Conservation (phyloP, 2,113 vertebrate genomes). For the Cinclus mexicanus region DNA sequence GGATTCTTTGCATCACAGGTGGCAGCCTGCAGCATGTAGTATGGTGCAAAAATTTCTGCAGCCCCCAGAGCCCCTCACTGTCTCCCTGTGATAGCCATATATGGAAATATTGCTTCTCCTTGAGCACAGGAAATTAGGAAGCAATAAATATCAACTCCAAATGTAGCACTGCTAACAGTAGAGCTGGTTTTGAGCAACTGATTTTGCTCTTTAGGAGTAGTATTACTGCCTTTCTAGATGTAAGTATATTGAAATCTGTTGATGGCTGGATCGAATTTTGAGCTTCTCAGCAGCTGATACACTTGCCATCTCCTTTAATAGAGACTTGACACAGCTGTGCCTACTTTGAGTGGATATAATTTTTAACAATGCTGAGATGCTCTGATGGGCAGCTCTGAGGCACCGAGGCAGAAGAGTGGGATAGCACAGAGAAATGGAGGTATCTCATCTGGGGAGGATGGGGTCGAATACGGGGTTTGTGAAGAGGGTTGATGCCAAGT, state of each 20-base stretch:
- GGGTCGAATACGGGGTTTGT: accelerated
- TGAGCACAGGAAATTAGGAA: not conserved
- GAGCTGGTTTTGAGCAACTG: not conserved
- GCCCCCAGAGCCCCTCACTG: not conserved
- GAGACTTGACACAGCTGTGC: not conserved
- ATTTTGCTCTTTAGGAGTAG: not conserved
- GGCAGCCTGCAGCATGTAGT: not conserved
- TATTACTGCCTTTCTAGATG: not conserved
- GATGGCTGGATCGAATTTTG: not conserved
- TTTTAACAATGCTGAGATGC: not conserved
- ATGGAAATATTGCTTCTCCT: not conserved
- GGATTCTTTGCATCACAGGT: not conserved
- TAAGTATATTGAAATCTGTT: not conserved
- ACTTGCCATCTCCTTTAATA: not conserved
- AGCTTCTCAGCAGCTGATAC: not conserved
- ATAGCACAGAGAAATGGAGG: not conserved
- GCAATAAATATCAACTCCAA: not conserved
- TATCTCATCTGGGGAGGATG: not conserved
- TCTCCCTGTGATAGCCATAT: not conserved
- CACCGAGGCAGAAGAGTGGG: not conserved
- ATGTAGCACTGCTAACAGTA: not conserved
- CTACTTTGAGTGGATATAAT: not conserved
- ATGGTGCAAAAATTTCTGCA: not conserved
- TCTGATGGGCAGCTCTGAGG: not conserved
- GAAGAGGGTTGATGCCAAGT: not conserved